These are phyloP conservation scores for Melipona quadrifasciata DNA, from an alignment of 1,140 invertebrate genomes.

Conservation along the genomic window DNA sequence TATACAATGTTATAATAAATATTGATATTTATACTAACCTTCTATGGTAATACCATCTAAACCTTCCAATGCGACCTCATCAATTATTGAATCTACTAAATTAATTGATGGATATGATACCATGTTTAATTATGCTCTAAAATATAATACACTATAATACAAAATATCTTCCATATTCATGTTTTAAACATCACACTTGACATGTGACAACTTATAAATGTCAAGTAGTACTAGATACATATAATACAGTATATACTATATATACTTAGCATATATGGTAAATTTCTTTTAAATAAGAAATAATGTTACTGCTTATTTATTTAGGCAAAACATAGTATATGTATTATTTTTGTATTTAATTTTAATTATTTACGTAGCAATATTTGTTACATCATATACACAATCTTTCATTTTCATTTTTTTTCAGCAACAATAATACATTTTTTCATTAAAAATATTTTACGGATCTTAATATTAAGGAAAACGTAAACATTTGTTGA, in stretches of 20 bases:
- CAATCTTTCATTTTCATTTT: no score
- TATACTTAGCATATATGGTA: no score
- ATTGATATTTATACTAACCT: constrained; percentile 78
- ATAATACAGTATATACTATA: not conserved
- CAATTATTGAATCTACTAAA: constrained; percentile 79
- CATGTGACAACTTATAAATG: not conserved
- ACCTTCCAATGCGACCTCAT: constrained; percentile 92
- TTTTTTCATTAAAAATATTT: no score
- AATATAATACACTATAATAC: not conserved
- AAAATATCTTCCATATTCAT: not conserved
- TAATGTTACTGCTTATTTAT: no score
- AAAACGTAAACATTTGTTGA: no score
- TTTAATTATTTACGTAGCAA: no score
- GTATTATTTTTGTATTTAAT: no score
- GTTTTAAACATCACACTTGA: not conserved
- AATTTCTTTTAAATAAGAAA: no score
- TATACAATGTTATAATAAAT: not conserved
- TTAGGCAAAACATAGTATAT: no score
- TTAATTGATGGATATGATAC: constrained; percentile 64
- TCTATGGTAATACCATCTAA: constrained; percentile 90
- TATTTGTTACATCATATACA: no score
- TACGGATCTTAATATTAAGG: no score
- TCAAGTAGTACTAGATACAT: not conserved
- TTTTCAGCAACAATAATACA: no score
- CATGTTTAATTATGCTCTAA: constrained; percentile 45